Evolutionary conservation across 2,797 vertebrate genomes (phyloP).

Genomic region (Clarias fuscus): DNA sequence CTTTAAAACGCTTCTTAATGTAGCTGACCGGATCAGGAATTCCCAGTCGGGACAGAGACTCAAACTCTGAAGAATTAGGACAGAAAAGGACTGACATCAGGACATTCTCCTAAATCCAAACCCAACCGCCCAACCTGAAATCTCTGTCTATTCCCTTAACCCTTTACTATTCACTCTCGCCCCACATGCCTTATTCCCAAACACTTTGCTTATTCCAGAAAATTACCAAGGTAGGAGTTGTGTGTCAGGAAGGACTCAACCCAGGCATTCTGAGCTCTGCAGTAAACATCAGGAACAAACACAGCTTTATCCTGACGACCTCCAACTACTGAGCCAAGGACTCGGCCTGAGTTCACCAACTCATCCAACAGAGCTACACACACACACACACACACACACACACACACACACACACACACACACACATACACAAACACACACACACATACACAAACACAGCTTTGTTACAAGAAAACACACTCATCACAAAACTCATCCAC

Average conservation of each 20-base stretch:
- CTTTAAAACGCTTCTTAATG: slow-evolving; percentile 91
- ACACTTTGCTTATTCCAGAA: background rate
- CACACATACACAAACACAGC: background rate
- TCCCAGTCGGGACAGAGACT: slow-evolving; percentile 86
- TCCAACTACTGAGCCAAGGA: slow-evolving; percentile 88
- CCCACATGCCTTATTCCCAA: background rate
- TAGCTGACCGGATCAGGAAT: slow-evolving; percentile 89
- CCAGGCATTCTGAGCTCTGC: slow-evolving; percentile 91
- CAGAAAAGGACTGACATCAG: background rate
- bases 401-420: background rate
- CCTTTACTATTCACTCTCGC: background rate
- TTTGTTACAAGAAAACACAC: background rate
- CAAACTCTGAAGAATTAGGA: slow-evolving; percentile 81
- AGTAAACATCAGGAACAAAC: slow-evolving; percentile 94
- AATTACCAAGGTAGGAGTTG: slow-evolving; percentile 91
- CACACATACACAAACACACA: background rate
- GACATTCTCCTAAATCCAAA: background rate
- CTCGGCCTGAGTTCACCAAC: slow-evolving; percentile 83
- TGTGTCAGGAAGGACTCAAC: slow-evolving; percentile 95
- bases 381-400: background rate
- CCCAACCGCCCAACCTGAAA: background rate
- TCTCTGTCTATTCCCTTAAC: background rate
- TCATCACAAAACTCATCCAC: background rate
- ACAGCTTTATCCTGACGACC: slow-evolving; percentile 93
- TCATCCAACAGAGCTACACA: slow-evolving; percentile 87